Base-by-base conservation (phyloP, 1,140 invertebrate genomes). In the Zophobas morio region DNA sequence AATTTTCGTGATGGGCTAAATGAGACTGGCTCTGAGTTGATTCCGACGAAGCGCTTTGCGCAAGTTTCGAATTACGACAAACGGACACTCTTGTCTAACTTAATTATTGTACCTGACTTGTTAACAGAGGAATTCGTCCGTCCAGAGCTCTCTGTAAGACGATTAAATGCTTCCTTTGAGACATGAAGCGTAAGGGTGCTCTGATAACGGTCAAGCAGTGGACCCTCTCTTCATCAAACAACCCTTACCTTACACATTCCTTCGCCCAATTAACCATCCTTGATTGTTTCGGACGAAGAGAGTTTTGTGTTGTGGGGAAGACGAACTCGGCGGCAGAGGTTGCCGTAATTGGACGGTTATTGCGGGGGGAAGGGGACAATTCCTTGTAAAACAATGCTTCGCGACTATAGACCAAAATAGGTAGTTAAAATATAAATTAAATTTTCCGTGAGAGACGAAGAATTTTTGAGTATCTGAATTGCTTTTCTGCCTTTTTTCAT, bases 111-210 rank as follows among this genome's bases (percentile, higher is more conserved):
- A 57, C 54, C 54, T 73, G 70, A 73, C 33, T 73, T 73, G 71
- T 37, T 73, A 56, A 73, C 71, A 73, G 56, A 73, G 54, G 47
- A 54, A 71, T 47, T 71, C 70, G 36, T 54, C 6, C n/a, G 32
- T 6, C 56, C 8, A 6, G 33, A 32, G 42, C n/a, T 39, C 40
- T 56, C 49, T 35, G 20, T 34, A 32, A 73, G 54, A 42, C 71
- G 51, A 73, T 73, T 54, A 73, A 73, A 73, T 73, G 71, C 49
- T 56, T 73, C 47, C 71, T 73, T 73, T 73, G 71, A 73, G 49
- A 56, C 54, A 34, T 73, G 49, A 73, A 54, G 36, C 39, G 71
- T 54, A 54, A 73, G 49, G 36, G 37, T 47, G 40, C n/a, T 6
- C 66, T 70, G 66, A 47, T 71, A 71, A 32, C 66, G 71, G 71